Conservation (phyloP, 2,113 vertebrate genomes). For the Artemisiospiza belli region DNA sequence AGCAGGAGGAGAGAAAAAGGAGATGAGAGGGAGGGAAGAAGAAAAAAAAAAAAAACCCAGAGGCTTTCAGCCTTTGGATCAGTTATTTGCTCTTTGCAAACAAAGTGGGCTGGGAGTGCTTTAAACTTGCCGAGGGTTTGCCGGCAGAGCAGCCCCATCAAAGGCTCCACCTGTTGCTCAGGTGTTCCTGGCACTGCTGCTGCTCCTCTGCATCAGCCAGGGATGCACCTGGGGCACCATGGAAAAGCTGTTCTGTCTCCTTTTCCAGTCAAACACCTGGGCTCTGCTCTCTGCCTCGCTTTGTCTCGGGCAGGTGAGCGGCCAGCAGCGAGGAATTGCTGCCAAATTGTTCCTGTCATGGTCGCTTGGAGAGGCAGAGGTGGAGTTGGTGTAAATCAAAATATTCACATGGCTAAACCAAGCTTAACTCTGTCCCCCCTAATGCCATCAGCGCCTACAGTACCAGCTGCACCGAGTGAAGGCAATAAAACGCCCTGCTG, state of each 20-base stretch:
- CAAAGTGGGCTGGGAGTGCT: background rate
- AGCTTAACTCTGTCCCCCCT: background rate
- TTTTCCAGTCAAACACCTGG: background rate
- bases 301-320: constrained; percentile 1
- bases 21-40: background rate
- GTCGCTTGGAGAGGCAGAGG: background rate
- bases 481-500: background rate
- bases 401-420: background rate
- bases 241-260: background rate
- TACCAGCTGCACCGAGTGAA: background rate
- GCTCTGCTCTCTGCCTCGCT: background rate
- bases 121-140: background rate
- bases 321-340: background rate
- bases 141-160: background rate
- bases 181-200: constrained; percentile 22
- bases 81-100: constrained; percentile 35
- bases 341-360: constrained; percentile 6
- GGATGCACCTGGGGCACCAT: background rate
- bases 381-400: background rate
- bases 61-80: constrained; percentile 14
- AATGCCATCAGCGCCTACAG: background rate
- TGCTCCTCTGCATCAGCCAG: background rate
- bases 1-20: background rate
- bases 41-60: background rate
- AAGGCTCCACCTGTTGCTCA: constrained; percentile 22